Conservation (phyloP, 1,140 invertebrate genomes). For the Metaphire vulgaris region DNA sequence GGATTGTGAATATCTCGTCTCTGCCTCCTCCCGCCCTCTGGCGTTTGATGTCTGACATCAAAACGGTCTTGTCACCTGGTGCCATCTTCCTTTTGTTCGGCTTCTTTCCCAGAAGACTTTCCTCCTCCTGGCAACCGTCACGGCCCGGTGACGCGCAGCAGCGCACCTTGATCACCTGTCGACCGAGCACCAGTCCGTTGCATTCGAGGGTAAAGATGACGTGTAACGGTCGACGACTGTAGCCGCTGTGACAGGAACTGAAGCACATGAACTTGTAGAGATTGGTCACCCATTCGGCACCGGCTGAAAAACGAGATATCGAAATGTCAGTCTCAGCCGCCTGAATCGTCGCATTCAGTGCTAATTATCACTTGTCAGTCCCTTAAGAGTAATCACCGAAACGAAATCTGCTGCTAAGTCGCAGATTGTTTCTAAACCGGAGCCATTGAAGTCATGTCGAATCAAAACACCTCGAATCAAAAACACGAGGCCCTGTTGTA, state of each 20-base stretch:
- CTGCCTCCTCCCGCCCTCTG: neutral
- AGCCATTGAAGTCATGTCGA: neutral
- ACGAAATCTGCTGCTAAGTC: neutral
- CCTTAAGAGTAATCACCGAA: neutral
- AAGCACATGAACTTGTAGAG: constrained; percentile 72
- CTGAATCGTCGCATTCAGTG: neutral
- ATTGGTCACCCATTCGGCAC: constrained; percentile 59
- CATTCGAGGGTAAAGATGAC: constrained; percentile 70
- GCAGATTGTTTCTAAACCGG: neutral
- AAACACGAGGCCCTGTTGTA: too few species aligned
- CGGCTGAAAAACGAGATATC: too few species aligned
- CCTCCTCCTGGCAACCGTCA: constrained; percentile 47
- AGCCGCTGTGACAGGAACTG: constrained; percentile 69
- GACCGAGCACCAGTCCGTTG: constrained; percentile 57
- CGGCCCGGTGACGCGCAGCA: constrained; percentile 68
- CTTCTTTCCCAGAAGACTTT: neutral
- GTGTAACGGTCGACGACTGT: constrained; percentile 67
- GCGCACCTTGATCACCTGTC: constrained; percentile 59
- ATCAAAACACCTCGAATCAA: neutral
- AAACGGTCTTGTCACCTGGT: neutral
- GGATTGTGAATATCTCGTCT: neutral
- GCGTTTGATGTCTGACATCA: neutral
- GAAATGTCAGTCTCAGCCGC: neutral
- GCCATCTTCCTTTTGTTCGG: neutral
- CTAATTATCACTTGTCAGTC: neutral